Evolutionary conservation across 1,140 invertebrate species (phyloP), one percentile per base, ranked within the genome.

Genomic region (Drosophila asahinai): DNA sequence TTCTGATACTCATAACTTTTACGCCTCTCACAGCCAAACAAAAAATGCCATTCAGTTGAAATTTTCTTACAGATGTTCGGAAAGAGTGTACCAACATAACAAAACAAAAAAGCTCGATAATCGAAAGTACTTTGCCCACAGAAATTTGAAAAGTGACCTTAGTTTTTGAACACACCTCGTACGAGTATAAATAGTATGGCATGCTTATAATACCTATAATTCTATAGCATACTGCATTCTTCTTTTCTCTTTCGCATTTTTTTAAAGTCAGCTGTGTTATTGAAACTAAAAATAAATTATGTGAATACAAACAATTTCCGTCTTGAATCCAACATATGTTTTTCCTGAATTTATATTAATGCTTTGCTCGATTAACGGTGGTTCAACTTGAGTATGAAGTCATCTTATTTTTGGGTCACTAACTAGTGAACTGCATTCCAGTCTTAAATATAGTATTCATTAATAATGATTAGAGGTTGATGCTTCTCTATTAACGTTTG

Each of bases 331-430:
- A 38, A 4, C 33, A 57, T n/a, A 40, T 38, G 30, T 55, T 62
- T 62, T 17, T 17, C 25, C 15, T 36, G 19, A 22, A 11, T 7
- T 33, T 22, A 33, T 15, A 22, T 8, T 30, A n/a, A n/a, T 57
- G 5, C 12, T 22, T 22, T 51, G 15, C 30, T 52, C 15, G 43
- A 38, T 27, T 57, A 55, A 19, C 22, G 25, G 51, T 25, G 11
- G 40, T 15, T 19, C 27, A 45, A 43, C 11, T 61, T 43, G 11
- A 45, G 6, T 17, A 45, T 67, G 40, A 67, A 67, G 22, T 47
- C 63, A 67, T 71, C 17, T 67, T 55, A 25, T n/a, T 22, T 38
- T 47, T 42, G 15, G 25, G 12, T 65, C 17, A 61, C 22, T 38
- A 9, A 40, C 25, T 36, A 1, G 17, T 27, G n/a, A 42, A 70